phyloP scores from a whole-genome alignment of 2,113 vertebrate genomes.

The Oenanthe oenanthe region DNA sequence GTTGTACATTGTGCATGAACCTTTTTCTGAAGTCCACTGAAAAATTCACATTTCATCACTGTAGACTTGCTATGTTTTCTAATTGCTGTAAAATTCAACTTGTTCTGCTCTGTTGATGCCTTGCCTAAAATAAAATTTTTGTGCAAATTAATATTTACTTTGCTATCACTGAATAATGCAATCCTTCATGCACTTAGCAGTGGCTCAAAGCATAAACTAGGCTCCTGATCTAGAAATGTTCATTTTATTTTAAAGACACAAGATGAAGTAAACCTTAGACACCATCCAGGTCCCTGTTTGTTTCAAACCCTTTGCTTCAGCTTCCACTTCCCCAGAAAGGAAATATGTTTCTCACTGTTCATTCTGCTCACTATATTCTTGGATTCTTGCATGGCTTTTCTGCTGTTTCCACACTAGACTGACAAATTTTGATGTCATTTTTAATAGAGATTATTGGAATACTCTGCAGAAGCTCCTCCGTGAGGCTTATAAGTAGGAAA shows the following conservation, averaged over 20 bases:
- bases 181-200: not conserved
- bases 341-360: not conserved
- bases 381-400: not conserved
- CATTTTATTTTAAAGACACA: slow-evolving; percentile 25
- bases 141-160: slow-evolving; percentile 47
- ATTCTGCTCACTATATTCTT: not conserved
- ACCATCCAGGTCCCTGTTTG: not conserved
- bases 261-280: not conserved
- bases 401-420: not conserved
- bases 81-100: slow-evolving; percentile 42
- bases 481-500: not conserved
- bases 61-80: slow-evolving; percentile 5
- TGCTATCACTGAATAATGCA: slow-evolving; percentile 47
- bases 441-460: not conserved
- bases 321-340: not conserved
- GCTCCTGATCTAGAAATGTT: not conserved
- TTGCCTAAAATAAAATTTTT: slow-evolving; percentile 13
- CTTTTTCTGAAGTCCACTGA: slow-evolving; percentile 14
- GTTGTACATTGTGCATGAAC: not conserved
- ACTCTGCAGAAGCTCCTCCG: not conserved
- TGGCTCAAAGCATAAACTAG: not conserved
- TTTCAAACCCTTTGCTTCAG: not conserved
- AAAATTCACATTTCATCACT: slow-evolving; percentile 30
- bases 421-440: not conserved
- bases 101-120: slow-evolving; percentile 35